Percentiles rank a stretch among this genome's conserved stretches.
Evolutionary conservation across 2,113 vertebrate species (phyloP).

Genomic region (Tragelaphus buxtoni): DNA sequence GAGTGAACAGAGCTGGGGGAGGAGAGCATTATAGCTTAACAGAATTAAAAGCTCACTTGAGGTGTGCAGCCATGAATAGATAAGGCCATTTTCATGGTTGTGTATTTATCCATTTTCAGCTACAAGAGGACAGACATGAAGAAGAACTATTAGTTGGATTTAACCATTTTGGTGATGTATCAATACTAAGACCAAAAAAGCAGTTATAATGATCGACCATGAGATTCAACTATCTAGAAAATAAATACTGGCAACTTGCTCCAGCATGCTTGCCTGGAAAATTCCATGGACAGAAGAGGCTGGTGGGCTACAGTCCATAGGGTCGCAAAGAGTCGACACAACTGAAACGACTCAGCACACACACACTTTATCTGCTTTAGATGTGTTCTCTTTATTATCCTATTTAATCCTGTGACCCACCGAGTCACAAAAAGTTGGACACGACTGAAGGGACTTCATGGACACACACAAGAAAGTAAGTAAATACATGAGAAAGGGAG

Average conservation of each 20-base stretch:
- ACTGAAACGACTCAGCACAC: neutral
- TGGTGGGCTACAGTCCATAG: neutral
- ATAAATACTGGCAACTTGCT: neutral
- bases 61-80: neutral
- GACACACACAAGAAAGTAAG: neutral
- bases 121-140: neutral
- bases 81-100: neutral
- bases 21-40: too few species aligned
- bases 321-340: accelerated
- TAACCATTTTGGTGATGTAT: neutral
- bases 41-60: neutral
- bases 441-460: neutral
- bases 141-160: neutral
- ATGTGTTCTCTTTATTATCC: neutral
- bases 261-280: neutral
- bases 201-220: neutral
- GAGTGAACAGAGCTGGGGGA: neutral
- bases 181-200: neutral
- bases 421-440: neutral
- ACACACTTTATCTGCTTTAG: neutral
- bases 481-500: neutral
- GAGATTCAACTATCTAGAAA: neutral
- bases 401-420: neutral
- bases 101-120: neutral
- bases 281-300: neutral